A percentile compares a stretch with the other conserved stretches of the same genome.
Evolutionary conservation across 2,797 vertebrate species (phyloP).

Genomic region (Microchirus variegatus): DNA sequence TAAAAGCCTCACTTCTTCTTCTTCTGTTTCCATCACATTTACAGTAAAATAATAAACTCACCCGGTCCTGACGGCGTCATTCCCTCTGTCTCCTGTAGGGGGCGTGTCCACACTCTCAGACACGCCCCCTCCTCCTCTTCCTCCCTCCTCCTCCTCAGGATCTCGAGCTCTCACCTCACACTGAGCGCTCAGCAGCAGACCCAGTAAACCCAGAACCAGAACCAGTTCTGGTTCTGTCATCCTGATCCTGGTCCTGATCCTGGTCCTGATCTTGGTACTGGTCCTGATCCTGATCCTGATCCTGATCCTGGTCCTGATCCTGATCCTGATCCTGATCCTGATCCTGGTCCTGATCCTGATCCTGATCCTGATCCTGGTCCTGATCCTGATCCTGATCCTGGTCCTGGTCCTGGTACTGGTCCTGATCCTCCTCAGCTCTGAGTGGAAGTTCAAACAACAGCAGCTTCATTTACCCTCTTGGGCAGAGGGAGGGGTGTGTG

Average conservation of each 20-base stretch:
- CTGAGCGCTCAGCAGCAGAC: slow-evolving; percentile 64
- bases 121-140: slow-evolving; percentile 16
- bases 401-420: slow-evolving; percentile 27
- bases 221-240: slow-evolving; percentile 56
- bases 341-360: slow-evolving; percentile 6
- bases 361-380: slow-evolving; percentile 3
- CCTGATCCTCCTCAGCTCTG: neutral
- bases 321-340: slow-evolving; percentile 21
- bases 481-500: no score
- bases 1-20: no score
- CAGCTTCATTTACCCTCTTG: no score
- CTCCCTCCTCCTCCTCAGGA: slow-evolving; percentile 51
- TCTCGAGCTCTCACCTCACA: slow-evolving; percentile 76
- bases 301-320: neutral
- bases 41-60: no score
- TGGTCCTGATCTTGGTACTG: slow-evolving; percentile 18
- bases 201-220: slow-evolving; percentile 59
- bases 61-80: no score
- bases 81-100: no score
- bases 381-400: no score
- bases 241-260: slow-evolving; percentile 35
- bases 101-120: no score
- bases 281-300: neutral
- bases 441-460: no score
- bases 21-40: no score